Evolutionary conservation across 2,888 invertebrate species (phyloP).

Genomic region (Cantharis rustica): DNA sequence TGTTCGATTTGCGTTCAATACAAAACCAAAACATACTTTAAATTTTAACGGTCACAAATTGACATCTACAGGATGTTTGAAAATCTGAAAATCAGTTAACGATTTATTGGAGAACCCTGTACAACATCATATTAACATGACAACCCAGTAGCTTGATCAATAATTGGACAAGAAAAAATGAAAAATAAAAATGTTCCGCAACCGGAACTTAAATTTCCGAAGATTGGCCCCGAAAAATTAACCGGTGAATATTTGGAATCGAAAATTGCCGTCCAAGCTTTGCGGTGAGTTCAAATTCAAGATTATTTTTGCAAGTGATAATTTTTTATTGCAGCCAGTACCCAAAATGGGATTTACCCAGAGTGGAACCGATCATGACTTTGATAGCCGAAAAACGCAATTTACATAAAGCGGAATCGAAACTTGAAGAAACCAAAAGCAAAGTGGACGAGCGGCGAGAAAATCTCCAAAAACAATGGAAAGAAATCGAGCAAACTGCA

Average conservation of each 20-base stretch:
- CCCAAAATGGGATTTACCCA: slow-evolving; percentile 17
- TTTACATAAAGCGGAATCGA: background rate
- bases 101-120: background rate
- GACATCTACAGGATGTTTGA: background rate
- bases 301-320: background rate
- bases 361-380: slow-evolving; percentile 5
- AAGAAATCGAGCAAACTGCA: background rate
- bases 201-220: slow-evolving; percentile 5
- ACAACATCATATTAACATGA: background rate
- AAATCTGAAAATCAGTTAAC: background rate
- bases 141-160: background rate
- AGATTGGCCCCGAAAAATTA: slow-evolving; percentile 9
- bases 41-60: no score
- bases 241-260: slow-evolving; percentile 12
- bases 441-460: background rate
- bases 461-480: slow-evolving; percentile 6
- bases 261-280: background rate
- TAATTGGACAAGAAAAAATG: background rate
- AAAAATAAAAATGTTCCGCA: background rate
- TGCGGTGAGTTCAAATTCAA: background rate
- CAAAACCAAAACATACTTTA: no score
- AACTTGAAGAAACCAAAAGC: slow-evolving; percentile 7
- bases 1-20: no score
- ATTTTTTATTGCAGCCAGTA: background rate
- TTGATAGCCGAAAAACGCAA: background rate